Evolutionary conservation across 2,797 vertebrate genomes (phyloP).

Genomic region (Chloroceryle inda): DNA sequence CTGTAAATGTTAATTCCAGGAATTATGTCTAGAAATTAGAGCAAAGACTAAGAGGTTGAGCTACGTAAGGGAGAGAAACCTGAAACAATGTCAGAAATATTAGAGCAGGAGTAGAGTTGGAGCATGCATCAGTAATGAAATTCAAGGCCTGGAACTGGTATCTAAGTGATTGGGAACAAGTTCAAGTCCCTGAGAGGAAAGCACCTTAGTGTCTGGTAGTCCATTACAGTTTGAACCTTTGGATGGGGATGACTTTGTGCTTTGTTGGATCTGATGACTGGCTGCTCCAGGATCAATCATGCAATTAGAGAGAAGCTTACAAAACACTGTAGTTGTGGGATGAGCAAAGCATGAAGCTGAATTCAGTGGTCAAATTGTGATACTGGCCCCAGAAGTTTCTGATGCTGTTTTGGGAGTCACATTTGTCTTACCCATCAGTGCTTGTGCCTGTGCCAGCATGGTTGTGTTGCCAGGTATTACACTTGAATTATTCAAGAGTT

Average conservation of each 20-base stretch:
- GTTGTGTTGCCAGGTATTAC: not conserved
- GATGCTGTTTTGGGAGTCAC: not conserved
- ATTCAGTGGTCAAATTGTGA: not conserved
- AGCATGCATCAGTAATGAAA: not conserved
- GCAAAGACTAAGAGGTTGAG: not conserved
- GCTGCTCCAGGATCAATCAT: not conserved
- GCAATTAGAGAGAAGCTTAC: not conserved
- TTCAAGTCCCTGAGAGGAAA: not conserved
- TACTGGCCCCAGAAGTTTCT: not conserved
- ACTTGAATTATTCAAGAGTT: constrained; percentile 27
- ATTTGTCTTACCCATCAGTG: not conserved
- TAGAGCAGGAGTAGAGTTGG: not conserved
- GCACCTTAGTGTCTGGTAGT: not conserved
- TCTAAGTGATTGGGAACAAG: rapidly evolving
- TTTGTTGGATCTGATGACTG: not conserved
- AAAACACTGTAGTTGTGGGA: not conserved
- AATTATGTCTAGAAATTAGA: not conserved
- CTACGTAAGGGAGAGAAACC: not conserved
- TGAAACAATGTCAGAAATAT: not conserved
- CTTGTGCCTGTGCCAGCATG: not conserved
- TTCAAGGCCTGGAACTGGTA: not conserved
- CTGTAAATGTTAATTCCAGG: not conserved
- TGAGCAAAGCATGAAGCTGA: not conserved
- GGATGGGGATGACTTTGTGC: not conserved
- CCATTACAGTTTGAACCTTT: not conserved